A percentile compares a stretch with the other conserved stretches of the same genome.
These are phyloP conservation scores for Sebastes minor DNA, from an alignment of 2,797 vertebrate genomes.

Conservation along the genomic window DNA sequence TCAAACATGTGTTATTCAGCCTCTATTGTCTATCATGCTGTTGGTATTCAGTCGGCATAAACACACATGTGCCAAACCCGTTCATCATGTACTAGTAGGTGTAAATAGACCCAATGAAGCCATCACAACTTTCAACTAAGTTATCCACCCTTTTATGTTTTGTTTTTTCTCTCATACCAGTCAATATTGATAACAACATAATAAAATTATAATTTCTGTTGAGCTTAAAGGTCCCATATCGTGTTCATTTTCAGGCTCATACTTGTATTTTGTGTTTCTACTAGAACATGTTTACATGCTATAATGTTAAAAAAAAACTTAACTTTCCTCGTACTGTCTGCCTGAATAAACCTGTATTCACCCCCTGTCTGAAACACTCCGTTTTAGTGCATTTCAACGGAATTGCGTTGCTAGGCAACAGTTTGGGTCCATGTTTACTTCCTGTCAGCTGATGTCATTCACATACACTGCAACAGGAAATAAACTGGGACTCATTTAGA, in stretches of 20 bases:
- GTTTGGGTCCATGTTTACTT: too few species aligned
- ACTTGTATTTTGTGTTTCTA: too few species aligned
- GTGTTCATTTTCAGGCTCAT: too few species aligned
- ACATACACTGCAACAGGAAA: too few species aligned
- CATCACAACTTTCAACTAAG: not conserved
- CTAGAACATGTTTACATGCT: too few species aligned
- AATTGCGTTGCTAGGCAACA: too few species aligned
- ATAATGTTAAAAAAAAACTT: too few species aligned
- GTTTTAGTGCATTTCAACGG: too few species aligned
- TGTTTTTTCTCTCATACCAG: not conserved
- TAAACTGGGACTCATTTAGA: too few species aligned
- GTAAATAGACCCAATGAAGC: not conserved
- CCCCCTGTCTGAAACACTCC: fast-evolving
- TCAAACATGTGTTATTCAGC: not conserved
- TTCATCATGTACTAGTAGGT: not conserved
- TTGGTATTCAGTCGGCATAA: not conserved
- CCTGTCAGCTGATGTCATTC: too few species aligned
- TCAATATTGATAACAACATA: not conserved
- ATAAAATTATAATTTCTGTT: not conserved
- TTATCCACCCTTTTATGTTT: not conserved
- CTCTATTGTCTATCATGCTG: not conserved
- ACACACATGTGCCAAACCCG: not conserved
- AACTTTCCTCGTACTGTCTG: too few species aligned
- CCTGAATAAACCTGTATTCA: too few species aligned
- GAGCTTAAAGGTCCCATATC: not conserved